Evolutionary conservation across 2,113 vertebrate genomes (phyloP).

Genomic region (Hemibagrus wyckioides): DNA sequence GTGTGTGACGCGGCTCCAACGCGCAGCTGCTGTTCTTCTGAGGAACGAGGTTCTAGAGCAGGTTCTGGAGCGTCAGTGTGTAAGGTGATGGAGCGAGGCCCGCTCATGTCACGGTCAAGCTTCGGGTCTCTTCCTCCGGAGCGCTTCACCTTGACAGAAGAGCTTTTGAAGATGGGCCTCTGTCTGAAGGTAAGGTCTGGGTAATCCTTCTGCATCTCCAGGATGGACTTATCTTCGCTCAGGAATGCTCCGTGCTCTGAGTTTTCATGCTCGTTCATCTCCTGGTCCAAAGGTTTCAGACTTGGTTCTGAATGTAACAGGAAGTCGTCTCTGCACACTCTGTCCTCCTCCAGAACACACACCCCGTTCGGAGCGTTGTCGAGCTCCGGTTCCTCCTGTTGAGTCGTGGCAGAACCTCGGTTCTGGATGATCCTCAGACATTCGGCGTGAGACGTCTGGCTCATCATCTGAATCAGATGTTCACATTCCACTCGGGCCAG

Average conservation of each 20-base stretch:
- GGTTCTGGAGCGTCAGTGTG: constrained; percentile 51
- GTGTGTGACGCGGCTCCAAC: neutral
- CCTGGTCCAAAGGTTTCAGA: constrained; percentile 1
- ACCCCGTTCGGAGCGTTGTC: neutral
- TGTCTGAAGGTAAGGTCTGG: constrained; percentile 78
- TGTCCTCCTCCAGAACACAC: constrained; percentile 21
- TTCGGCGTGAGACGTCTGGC: constrained; percentile 60
- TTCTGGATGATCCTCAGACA: constrained; percentile 61
- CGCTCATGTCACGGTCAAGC: constrained; percentile 55
- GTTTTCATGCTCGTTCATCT: neutral
- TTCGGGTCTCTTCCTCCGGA: neutral
- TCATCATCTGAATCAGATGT: constrained; percentile 68
- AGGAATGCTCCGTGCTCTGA: constrained; percentile 30
- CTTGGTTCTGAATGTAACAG: neutral
- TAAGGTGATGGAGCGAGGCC: constrained; percentile 66
- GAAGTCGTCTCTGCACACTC: neutral
- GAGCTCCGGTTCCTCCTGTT: neutral
- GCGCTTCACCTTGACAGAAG: neutral
- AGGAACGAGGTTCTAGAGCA: constrained; percentile 3
- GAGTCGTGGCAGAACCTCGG: constrained; percentile 39
- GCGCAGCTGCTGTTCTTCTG: constrained; percentile 24
- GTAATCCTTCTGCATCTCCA: constrained; percentile 72
- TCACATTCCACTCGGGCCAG: constrained; percentile 76
- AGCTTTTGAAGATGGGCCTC: constrained; percentile 63
- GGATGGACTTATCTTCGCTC: constrained; percentile 63